Conservation (phyloP, 2,113 vertebrate species). For the Acrocephalus arundinaceus region DNA sequence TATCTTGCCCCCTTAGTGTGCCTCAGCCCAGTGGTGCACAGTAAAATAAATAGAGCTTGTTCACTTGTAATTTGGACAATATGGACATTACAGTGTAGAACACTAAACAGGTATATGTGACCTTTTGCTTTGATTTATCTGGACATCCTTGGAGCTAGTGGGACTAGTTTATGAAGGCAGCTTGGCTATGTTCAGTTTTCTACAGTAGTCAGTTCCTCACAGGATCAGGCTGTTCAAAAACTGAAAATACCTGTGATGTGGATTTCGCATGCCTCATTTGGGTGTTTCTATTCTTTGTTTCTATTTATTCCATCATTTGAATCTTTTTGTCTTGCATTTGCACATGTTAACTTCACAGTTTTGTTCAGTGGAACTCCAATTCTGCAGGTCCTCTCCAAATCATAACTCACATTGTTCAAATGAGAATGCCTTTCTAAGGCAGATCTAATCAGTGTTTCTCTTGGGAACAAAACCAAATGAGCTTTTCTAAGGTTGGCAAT, state of each 20-base stretch:
- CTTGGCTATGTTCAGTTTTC: background rate
- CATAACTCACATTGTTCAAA: background rate
- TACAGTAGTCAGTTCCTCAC: background rate
- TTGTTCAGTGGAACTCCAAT: background rate
- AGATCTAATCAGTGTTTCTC: conserved; percentile 3
- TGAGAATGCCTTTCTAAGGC: background rate
- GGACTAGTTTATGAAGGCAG: background rate
- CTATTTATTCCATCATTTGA: background rate
- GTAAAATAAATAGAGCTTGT: background rate
- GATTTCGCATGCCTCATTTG: background rate
- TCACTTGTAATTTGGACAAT: background rate
- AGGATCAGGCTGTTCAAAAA: background rate
- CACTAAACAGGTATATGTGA: background rate
- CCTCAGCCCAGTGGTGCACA: background rate
- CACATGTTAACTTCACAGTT: rapidly evolving
- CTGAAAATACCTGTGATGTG: background rate
- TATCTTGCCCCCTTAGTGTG: background rate
- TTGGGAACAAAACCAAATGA: background rate
- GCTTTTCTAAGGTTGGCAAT: background rate
- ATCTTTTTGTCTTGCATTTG: background rate
- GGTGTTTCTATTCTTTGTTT: background rate
- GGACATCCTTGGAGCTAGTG: background rate
- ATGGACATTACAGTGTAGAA: background rate
- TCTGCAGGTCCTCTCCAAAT: background rate
- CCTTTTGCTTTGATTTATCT: background rate